Evolutionary conservation across 2,797 vertebrate species (phyloP).

Genomic region (Siniperca undulata): DNA sequence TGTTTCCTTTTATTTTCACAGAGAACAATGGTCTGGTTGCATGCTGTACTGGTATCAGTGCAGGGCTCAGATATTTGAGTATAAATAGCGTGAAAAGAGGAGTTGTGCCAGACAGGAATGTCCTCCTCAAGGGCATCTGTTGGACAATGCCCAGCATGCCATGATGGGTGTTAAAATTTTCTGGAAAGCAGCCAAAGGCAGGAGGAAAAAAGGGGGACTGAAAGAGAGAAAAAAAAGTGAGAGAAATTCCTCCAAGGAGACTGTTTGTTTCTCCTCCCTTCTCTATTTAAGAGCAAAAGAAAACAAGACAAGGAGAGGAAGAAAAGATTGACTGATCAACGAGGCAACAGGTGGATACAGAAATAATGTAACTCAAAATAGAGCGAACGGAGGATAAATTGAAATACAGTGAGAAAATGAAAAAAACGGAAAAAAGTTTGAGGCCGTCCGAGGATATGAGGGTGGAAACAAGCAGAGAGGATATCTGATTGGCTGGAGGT

Average conservation of each 20-base stretch:
- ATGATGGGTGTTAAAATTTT: slow-evolving; percentile 69
- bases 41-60: slow-evolving; percentile 48
- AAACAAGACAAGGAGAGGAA: slow-evolving; percentile 1
- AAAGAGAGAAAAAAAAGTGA: slow-evolving; percentile 44
- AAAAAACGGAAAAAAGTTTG: background rate
- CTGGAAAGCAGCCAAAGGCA: slow-evolving; percentile 71
- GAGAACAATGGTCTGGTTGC: slow-evolving; percentile 47
- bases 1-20: slow-evolving; percentile 39
- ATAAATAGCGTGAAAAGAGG: slow-evolving; percentile 80
- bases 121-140: slow-evolving; percentile 81
- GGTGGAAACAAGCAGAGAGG: slow-evolving; percentile 26
- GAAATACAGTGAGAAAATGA: background rate
- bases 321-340: slow-evolving; percentile 28
- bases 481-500: slow-evolving; percentile 41
- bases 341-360: slow-evolving; percentile 32
- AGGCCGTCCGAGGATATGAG: slow-evolving; percentile 1
- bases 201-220: slow-evolving; percentile 23
- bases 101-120: slow-evolving; percentile 82
- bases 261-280: slow-evolving; percentile 28
- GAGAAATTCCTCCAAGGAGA: slow-evolving; percentile 42
- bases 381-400: background rate
- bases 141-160: slow-evolving; percentile 69
- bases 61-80: slow-evolving; percentile 66
- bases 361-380: slow-evolving; percentile 14
- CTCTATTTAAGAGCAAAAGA: slow-evolving; percentile 29